A percentile compares a stretch with the other conserved stretches of the same genome.
phyloP scores from a whole-genome alignment of 2,113 vertebrate genomes.

The Perccottus glenii region DNA sequence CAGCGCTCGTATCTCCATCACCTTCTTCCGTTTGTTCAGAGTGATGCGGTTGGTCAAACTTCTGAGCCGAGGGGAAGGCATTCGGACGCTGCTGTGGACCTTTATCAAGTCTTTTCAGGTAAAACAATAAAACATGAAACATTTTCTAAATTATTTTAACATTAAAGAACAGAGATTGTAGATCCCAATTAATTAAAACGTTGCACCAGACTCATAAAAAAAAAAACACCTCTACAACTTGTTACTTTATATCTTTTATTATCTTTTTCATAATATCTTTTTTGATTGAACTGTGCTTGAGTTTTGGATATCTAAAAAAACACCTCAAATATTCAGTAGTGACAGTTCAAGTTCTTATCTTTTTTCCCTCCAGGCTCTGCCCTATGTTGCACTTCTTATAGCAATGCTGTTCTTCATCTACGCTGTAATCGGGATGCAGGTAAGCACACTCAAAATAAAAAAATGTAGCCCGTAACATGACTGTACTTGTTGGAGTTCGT shows the following conservation, averaged over 20 bases:
- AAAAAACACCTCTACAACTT: too few relatives aligned
- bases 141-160: too few relatives aligned
- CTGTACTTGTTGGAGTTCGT: not conserved
- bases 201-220: too few relatives aligned
- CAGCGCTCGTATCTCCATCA: conserved; percentile 98
- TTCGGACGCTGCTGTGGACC: conserved; percentile 96
- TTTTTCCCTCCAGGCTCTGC: conserved; percentile 85
- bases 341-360: too few relatives aligned
- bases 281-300: too few relatives aligned
- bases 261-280: too few relatives aligned
- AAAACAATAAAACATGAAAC: too few relatives aligned
- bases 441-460: conserved; percentile 45
- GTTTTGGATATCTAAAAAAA: too few relatives aligned
- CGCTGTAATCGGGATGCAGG: conserved; percentile 99
- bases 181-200: too few relatives aligned
- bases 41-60: conserved; percentile 99
- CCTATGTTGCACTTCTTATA: conserved; percentile 96
- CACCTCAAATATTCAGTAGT: too few relatives aligned
- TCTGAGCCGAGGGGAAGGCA: conserved; percentile 96
- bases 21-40: conserved; percentile 98
- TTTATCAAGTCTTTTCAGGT: conserved; percentile 99
- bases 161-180: too few relatives aligned
- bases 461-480: not conserved
- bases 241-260: too few relatives aligned
- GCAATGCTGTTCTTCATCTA: conserved; percentile 99